Conservation (phyloP, 2,888 invertebrate genomes). For the Aphidius colemani region DNA sequence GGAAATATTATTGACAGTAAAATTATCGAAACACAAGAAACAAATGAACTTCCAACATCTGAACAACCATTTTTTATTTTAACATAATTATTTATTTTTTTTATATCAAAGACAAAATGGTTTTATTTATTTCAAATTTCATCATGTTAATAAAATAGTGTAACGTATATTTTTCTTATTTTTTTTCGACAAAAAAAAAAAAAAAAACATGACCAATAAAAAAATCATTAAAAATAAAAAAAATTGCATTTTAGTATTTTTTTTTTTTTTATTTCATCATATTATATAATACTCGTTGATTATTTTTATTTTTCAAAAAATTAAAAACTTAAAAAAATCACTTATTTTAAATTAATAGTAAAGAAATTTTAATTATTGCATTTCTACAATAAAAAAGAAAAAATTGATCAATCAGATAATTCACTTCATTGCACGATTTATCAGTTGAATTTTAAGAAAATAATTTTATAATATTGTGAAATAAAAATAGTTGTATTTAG, state of each 20-base stretch:
- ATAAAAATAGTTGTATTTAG: neutral
- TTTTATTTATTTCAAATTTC: too few species aligned
- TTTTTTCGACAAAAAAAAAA: too few species aligned
- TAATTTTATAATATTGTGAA: too few species aligned
- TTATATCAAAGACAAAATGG: neutral
- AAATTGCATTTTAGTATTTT: neutral
- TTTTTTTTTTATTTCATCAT: neutral
- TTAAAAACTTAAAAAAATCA: constrained; percentile 1
- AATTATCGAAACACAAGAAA: constrained; percentile 64
- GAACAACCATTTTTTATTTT: constrained; percentile 51
- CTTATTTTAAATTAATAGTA: neutral
- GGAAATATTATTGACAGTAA: constrained; percentile 70
- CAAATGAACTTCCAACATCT: constrained; percentile 50
- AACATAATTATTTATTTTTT: constrained; percentile 35
- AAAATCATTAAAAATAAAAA: neutral
- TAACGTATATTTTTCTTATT: too few species aligned
- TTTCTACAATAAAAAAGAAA: neutral
- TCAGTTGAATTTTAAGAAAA: too few species aligned
- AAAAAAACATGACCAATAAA: too few species aligned
- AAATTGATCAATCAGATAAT: too few species aligned
- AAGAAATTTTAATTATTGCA: neutral
- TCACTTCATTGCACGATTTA: too few species aligned
- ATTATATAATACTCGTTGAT: constrained; percentile 11
- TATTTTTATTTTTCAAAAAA: constrained; percentile 5
- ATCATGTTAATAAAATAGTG: neutral